These are phyloP conservation scores for Leistus spinibarbis DNA, from an alignment of 2,888 invertebrate genomes.

Conservation along the genomic window DNA sequence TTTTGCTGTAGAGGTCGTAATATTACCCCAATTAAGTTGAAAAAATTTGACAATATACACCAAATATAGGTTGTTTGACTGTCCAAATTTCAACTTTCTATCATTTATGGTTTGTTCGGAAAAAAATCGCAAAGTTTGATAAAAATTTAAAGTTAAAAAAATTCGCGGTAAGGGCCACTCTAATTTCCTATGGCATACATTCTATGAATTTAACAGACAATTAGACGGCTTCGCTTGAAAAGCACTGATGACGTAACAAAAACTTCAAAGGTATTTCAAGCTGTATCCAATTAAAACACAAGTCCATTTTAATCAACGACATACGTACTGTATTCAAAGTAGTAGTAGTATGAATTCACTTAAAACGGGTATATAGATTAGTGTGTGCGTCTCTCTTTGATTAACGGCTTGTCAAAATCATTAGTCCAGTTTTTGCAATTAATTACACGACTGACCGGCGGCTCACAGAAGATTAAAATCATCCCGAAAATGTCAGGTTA, in stretches of 20 bases:
- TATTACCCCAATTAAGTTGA: no score
- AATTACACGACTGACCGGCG: neutral
- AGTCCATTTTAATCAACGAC: no score
- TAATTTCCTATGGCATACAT: neutral
- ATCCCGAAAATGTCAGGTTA: neutral
- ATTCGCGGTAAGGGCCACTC: no score
- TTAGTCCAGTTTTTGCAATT: neutral
- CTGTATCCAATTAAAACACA: neutral
- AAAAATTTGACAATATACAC: no score
- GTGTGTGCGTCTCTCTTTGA: neutral
- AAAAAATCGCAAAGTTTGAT: no score
- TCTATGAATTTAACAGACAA: neutral
- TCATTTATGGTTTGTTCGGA: no score
- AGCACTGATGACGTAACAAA: neutral
- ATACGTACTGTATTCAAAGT: no score
- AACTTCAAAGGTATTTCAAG: neutral
- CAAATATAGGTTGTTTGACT: no score
- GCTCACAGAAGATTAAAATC: neutral
- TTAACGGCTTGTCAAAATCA: neutral
- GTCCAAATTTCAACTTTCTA: no score
- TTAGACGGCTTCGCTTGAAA: neutral
- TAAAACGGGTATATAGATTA: neutral
- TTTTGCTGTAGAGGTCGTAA: no score
- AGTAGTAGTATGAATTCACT: no score
- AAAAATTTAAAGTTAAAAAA: no score